Percentiles rank a stretch among this genome's conserved stretches.
phyloP scores from a whole-genome alignment of 2,797 vertebrate species.

The Siniperca scherzeri region DNA sequence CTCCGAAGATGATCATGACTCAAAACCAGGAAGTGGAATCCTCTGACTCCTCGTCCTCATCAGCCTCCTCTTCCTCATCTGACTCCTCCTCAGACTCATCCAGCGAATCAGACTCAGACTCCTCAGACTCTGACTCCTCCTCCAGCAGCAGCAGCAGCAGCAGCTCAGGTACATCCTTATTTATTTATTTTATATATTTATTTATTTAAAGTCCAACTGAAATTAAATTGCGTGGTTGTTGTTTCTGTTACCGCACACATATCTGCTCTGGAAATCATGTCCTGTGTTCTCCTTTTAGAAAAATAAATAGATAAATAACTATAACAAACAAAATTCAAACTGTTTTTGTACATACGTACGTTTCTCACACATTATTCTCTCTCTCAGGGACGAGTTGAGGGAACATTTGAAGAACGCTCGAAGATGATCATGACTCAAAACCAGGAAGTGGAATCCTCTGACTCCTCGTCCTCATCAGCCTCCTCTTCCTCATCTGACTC shows the following conservation, averaged over 20 bases:
- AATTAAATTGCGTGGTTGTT: background rate
- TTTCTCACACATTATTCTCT: background rate
- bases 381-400: constrained; percentile 92
- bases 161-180: constrained; percentile 70
- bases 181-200: background rate
- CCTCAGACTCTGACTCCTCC: constrained; percentile 70
- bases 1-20: constrained; percentile 97
- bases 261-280: background rate
- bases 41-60: constrained; percentile 88
- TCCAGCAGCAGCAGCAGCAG: constrained; percentile 71
- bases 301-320: background rate
- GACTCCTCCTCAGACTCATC: constrained; percentile 88
- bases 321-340: background rate
- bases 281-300: background rate
- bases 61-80: constrained; percentile 86
- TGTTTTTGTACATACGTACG: background rate
- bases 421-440: constrained; percentile 98
- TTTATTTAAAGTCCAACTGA: background rate
- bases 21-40: constrained; percentile 96
- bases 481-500: constrained; percentile 88
- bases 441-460: constrained; percentile 93
- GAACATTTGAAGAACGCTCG: constrained; percentile 97
- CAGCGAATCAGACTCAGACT: constrained; percentile 76
- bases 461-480: constrained; percentile 87
- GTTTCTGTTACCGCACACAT: background rate